Percentiles rank a stretch among this genome's conserved stretches.
Conservation (phyloP, 2,113 vertebrate genomes). For the Cromileptes altivelis region DNA sequence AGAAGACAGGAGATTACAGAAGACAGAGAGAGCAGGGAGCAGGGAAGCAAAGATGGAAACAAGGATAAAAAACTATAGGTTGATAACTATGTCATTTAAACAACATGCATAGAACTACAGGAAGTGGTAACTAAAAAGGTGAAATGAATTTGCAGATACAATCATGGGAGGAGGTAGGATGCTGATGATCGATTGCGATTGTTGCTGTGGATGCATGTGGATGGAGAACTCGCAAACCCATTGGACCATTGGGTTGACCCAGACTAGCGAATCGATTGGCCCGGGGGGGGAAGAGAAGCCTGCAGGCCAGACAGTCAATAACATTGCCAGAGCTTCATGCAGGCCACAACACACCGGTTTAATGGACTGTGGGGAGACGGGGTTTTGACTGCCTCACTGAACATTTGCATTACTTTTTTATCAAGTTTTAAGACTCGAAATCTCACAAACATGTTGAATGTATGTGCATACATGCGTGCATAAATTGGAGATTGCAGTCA, state of each 20-base stretch:
- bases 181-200: slow-evolving; percentile 41
- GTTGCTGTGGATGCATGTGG: slow-evolving; percentile 42
- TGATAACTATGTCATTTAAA: slow-evolving; percentile 53
- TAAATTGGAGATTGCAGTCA: slow-evolving; percentile 15
- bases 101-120: slow-evolving; percentile 61
- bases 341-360: slow-evolving; percentile 58
- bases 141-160: slow-evolving; percentile 58
- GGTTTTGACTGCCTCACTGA: slow-evolving; percentile 40
- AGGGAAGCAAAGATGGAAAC: slow-evolving; percentile 22
- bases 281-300: slow-evolving; percentile 51
- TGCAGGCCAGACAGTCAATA: slow-evolving; percentile 71
- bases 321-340: slow-evolving; percentile 36
- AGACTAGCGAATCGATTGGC: slow-evolving; percentile 70
- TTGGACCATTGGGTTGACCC: slow-evolving; percentile 61
- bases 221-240: slow-evolving; percentile 46
- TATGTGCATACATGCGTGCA: slow-evolving; percentile 27
- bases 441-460: background rate
- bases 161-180: slow-evolving; percentile 43
- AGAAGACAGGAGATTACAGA: slow-evolving; percentile 17
- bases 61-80: slow-evolving; percentile 64
- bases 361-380: slow-evolving; percentile 61
- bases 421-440: slow-evolving; percentile 28
- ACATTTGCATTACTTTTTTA: slow-evolving; percentile 41
- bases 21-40: background rate
- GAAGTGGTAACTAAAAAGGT: slow-evolving; percentile 55